Base-by-base conservation (phyloP, 2,113 vertebrate species). In the Rissa tridactyla region DNA sequence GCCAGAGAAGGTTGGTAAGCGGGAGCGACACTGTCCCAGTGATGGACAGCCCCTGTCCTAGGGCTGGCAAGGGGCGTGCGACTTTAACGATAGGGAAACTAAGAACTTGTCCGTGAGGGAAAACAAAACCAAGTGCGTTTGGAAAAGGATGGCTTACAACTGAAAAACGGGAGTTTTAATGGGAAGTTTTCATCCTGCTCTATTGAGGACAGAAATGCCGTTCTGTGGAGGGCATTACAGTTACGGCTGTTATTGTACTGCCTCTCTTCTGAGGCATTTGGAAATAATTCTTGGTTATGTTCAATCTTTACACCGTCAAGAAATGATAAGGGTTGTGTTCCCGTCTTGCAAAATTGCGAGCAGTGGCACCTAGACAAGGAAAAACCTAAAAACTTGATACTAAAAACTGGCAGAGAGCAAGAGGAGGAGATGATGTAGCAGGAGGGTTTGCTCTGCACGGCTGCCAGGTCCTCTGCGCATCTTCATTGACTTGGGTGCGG, bases 401-500 rank as follows among this genome's bases (percentile, higher is more conserved):
- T 42, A 42, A 42, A 42, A 25, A 1, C 23, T 49, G 40, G 34
- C 22, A 61, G 61, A 18, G 6, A 26, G 69, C 57, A 32, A 21
- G 51, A 42, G 32, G 51, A 66, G 52, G 52, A n/a, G 54, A 5
- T 5, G 78, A 4, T 20, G 46, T 5, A 17, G 40, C 19, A 47
- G 79, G 26, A 32, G n/a, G 51, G 13, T 51, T 62, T 27, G 44
- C 72, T 68, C 52, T 15, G 71, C n/a, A 18, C 2, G 3, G 29
- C 52, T 29, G 0, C 8, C 6, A 23, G 71, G 23, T 42, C 29
- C 65, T 38, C 60, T 42, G 29, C 42, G 12, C n/a, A 22, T 34
- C 65, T 22, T 18, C 1, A 2, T 0, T 25, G 77, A 2, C 20
- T 1, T 5, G 68, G 42, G 30, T 5, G 25, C 57, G 14, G 49